Base-by-base conservation (phyloP, 2,888 invertebrate genomes). In the Phoronis australis region DNA sequence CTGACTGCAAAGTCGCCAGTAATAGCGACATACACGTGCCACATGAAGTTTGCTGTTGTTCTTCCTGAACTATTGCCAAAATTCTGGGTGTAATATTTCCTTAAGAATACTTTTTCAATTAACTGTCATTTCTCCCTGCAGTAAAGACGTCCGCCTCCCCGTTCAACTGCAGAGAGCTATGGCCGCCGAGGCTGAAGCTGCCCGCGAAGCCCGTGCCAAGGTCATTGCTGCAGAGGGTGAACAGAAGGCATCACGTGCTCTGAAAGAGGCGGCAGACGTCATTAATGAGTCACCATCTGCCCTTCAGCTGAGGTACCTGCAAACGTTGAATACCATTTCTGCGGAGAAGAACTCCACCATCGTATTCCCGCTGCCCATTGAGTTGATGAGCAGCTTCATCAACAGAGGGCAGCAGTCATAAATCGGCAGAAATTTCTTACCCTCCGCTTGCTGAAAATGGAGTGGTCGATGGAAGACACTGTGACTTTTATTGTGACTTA, bases 321-420 rank as follows among this genome's bases (percentile, higher is more conserved):
- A 96, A 88, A 96, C 96, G 1, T 80, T 96, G 70, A 95, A 91
- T 80, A 90, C 93, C 51, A 95, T 96, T 72, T 93, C 94, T 24
- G 92, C 94, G 24, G 96, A 96, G 82, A 95, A 96, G 82, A 95
- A 96, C 76, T 95, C 94, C 9, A 96, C 96, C 4, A 96, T 96
- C 70, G 90, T 96, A 41, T 96, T 96, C 79, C 96, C 96, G 20
- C 80, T 92, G 64, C 91, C 90, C 6, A 84, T 94, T 79, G 93
- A 94, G 68, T 76, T 88, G 44, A 68, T 87, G 23, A 31, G 41
- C 23, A 38, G 42, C 9, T 66, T 68, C 42, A 48, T 63, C 40
- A 57, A 50, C n/a, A n/a, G n/a, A n/a, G n/a, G n/a, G n/a, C n/a
- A n/a, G n/a, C n/a, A n/a, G n/a, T n/a, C n/a, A n/a, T n/a, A n/a